These are phyloP conservation scores for Griposia aprilina DNA, from an alignment of 2,888 invertebrate genomes.

Conservation along the genomic window DNA sequence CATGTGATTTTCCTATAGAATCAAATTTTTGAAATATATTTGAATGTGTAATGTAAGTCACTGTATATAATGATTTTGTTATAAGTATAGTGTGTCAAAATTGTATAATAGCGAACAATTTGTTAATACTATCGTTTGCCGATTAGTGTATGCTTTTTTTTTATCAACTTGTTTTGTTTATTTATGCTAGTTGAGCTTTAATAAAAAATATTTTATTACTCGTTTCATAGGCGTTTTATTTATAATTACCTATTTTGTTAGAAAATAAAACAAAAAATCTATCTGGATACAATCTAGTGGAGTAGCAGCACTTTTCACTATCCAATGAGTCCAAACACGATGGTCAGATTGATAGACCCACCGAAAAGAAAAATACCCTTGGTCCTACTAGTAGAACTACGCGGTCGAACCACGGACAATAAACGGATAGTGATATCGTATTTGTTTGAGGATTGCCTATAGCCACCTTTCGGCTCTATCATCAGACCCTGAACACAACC, in stretches of 20 bases:
- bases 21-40: constrained; percentile 6
- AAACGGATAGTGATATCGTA: background rate
- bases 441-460: background rate
- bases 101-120: constrained; percentile 66
- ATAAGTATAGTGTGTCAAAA: constrained; percentile 60
- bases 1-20: constrained; percentile 31
- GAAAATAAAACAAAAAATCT: background rate
- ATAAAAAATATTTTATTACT: constrained; percentile 85
- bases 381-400: too few relatives aligned
- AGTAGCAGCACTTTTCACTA: background rate
- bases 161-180: constrained; percentile 74
- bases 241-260: background rate
- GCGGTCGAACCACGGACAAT: too few relatives aligned
- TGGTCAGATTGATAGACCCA: background rate
- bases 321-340: background rate
- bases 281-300: background rate
- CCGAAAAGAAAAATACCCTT: too few relatives aligned
- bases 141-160: constrained; percentile 66
- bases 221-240: constrained; percentile 77
- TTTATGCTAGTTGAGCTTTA: constrained; percentile 87
- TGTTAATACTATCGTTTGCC: constrained; percentile 64
- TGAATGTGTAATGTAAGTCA: constrained; percentile 45
- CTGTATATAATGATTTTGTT: constrained; percentile 64
- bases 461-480: background rate
- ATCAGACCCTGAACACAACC: background rate